These are phyloP conservation scores for Oligia latruncula DNA, from an alignment of 2,888 invertebrate species.

Conservation along the genomic window DNA sequence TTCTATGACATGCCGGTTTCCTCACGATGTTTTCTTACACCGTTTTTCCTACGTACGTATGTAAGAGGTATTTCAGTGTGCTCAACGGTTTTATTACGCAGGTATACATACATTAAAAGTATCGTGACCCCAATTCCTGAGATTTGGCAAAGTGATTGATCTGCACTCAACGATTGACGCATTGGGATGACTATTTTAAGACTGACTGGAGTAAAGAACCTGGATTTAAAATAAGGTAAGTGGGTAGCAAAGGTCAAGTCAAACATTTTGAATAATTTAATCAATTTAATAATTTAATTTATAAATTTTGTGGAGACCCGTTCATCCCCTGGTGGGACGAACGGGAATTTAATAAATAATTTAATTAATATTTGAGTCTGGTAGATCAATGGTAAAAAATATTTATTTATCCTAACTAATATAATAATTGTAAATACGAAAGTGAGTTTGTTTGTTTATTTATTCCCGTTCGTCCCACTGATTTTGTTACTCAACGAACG, in stretches of 20 bases:
- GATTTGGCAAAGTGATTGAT: constrained; percentile 58
- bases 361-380: no score
- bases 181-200: constrained; percentile 40
- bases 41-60: neutral
- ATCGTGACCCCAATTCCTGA: constrained; percentile 39
- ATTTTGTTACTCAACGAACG: neutral
- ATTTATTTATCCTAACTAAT: no score
- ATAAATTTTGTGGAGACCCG: no score
- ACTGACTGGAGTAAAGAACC: constrained; percentile 16
- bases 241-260: neutral
- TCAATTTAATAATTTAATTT: no score
- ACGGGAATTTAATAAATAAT: no score
- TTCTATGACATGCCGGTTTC: no score
- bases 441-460: no score
- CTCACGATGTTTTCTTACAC: no score
- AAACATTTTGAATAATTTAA: constrained; percentile 1
- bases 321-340: no score
- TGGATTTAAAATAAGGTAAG: constrained; percentile 19
- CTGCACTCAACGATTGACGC: constrained; percentile 57
- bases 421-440: no score
- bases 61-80: constrained; percentile 17
- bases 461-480: neutral
- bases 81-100: constrained; percentile 32
- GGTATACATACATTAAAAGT: constrained; percentile 48
- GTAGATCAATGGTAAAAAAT: neutral